Evolutionary conservation across 2,113 vertebrate genomes (phyloP).

Genomic region (Labrus mixtus): DNA sequence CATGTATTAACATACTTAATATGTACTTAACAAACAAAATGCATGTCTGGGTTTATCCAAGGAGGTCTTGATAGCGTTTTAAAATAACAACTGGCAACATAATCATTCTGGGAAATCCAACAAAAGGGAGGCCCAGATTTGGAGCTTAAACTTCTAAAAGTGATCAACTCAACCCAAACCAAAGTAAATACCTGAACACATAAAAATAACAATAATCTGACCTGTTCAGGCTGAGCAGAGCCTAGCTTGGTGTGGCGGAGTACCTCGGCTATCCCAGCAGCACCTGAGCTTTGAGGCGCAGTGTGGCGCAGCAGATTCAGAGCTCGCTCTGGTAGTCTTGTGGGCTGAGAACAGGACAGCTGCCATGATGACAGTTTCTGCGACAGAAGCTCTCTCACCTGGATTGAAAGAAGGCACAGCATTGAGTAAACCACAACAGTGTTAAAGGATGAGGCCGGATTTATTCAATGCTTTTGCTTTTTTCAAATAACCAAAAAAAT

Average conservation of each 20-base stretch:
- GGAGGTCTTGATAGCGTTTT: background rate
- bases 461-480: background rate
- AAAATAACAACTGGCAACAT: background rate
- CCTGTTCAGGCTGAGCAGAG: conserved; percentile 80
- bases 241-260: conserved; percentile 82
- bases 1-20: background rate
- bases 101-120: conserved; percentile 1
- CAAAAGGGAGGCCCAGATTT: background rate
- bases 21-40: background rate
- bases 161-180: background rate
- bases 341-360: conserved; percentile 87
- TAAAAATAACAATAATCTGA: conserved; percentile 29
- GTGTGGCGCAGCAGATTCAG: conserved; percentile 88
- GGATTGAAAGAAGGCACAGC: conserved; percentile 6
- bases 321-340: conserved; percentile 87
- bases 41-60: background rate
- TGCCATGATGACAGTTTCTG: conserved; percentile 88
- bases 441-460: background rate
- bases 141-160: background rate
- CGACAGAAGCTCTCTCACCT: conserved; percentile 88
- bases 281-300: conserved; percentile 79
- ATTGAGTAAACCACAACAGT: background rate
- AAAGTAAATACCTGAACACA: background rate
- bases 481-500: background rate
- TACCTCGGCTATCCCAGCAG: conserved; percentile 82